A percentile compares a stretch with the other conserved stretches of the same genome.
Conservation (phyloP, 2,888 invertebrate genomes). For the Alloscopus bannaensis region DNA sequence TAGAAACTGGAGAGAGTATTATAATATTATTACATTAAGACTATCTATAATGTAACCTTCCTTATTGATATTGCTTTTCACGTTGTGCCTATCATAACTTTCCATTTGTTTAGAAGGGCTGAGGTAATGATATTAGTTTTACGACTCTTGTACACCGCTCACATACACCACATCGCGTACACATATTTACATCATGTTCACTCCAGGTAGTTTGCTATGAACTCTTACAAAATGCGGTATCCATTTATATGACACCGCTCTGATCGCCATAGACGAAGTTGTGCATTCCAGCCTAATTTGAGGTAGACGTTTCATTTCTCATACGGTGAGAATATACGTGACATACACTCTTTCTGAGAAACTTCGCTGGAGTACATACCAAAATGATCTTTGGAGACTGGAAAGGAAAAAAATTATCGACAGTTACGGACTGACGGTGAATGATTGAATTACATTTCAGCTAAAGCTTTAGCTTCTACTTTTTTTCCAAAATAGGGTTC, state of each 20-base stretch:
- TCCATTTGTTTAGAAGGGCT: conserved; percentile 44
- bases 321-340: too few species aligned
- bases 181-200: background rate
- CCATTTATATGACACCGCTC: too few species aligned
- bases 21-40: conserved; percentile 64
- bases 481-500: conserved; percentile 31
- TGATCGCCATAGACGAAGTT: too few species aligned
- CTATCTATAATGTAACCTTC: conserved; percentile 54
- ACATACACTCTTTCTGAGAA: too few species aligned
- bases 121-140: conserved; percentile 20
- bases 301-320: too few species aligned
- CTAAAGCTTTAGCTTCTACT: conserved; percentile 46
- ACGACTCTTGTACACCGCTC: background rate
- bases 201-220: too few species aligned
- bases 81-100: conserved; percentile 49
- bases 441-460: conserved; percentile 65
- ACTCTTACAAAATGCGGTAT: too few species aligned
- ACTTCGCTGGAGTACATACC: too few species aligned
- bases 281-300: too few species aligned
- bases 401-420: conserved; percentile 56
- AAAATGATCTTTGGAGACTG: conserved; percentile 36
- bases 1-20: too few species aligned
- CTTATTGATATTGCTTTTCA: conserved; percentile 58
- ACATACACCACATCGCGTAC: too few species aligned
- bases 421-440: conserved; percentile 64